A percentile compares a stretch with the other conserved stretches of the same genome.
These are phyloP conservation scores for Edolisoma coerulescens DNA, from an alignment of 2,113 vertebrate genomes.

Conservation along the genomic window DNA sequence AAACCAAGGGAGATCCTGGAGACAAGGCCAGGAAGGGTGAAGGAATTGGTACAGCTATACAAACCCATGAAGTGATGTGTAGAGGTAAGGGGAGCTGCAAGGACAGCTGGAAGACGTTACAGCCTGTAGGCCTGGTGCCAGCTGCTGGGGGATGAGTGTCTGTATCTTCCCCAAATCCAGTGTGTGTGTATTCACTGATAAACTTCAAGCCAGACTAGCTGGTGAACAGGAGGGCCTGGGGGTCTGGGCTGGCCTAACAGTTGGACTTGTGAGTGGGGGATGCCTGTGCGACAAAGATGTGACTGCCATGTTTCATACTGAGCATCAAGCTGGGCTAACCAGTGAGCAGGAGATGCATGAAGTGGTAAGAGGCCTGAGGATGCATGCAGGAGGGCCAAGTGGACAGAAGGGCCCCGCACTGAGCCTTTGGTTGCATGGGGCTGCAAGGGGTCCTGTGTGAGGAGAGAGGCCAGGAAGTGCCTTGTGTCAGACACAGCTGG, in stretches of 20 bases:
- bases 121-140: not conserved
- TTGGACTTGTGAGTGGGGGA: not conserved
- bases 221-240: accelerated
- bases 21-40: not conserved
- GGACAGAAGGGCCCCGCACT: accelerated
- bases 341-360: not conserved
- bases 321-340: not conserved
- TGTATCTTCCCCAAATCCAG: not conserved
- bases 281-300: accelerated
- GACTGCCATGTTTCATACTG: not conserved
- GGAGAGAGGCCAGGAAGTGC: not conserved
- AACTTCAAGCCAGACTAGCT: not conserved
- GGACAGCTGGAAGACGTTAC: not conserved
- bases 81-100: not conserved
- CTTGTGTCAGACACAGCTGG: not conserved
- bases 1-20: not conserved
- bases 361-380: not conserved
- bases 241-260: not conserved
- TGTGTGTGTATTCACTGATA: not conserved
- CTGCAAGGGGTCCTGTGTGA: not conserved
- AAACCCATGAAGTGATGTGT: not conserved
- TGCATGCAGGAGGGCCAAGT: not conserved
- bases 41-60: not conserved
- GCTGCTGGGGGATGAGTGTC: accelerated
- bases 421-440: not conserved